Evolutionary conservation across 1,140 invertebrate species (phyloP).

Genomic region (Leptonema lineaticorne): DNA sequence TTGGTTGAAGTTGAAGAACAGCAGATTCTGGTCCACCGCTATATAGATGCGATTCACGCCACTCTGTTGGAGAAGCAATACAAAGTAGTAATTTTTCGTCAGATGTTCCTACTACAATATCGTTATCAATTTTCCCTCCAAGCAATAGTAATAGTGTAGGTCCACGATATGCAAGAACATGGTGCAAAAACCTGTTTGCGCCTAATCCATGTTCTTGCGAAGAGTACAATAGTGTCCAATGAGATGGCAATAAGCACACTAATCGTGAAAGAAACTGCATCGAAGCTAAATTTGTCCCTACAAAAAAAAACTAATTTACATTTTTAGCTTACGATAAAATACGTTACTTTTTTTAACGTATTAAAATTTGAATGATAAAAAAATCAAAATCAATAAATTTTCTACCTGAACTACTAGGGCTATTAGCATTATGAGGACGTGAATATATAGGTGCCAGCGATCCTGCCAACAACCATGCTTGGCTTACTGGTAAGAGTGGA

Average conservation of each 20-base stretch:
- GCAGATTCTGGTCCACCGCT: constrained; percentile 78
- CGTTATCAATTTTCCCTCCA: constrained; percentile 46
- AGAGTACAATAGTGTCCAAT: constrained; percentile 84
- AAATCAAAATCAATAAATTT: background rate
- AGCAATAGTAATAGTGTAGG: constrained; percentile 78
- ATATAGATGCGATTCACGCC: constrained; percentile 82
- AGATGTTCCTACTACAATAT: constrained; percentile 45
- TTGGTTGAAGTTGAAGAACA: constrained; percentile 77
- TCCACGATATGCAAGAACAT: constrained; percentile 82
- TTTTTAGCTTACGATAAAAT: too few species aligned
- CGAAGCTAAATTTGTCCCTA: constrained; percentile 51
- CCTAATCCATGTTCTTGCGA: constrained; percentile 82
- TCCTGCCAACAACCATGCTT: constrained; percentile 77
- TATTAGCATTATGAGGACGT: constrained; percentile 51
- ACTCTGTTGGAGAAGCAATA: constrained; percentile 75
- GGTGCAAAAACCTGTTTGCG: constrained; percentile 83
- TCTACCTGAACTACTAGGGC: constrained; percentile 44
- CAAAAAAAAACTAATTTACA: too few species aligned
- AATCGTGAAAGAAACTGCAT: constrained; percentile 65
- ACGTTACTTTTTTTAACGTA: too few species aligned
- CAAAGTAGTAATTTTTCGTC: constrained; percentile 73
- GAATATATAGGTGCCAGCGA: constrained; percentile 71
- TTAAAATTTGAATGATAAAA: background rate
- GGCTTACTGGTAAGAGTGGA: constrained; percentile 66
- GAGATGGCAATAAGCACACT: constrained; percentile 66